Percentiles rank a stretch among this genome's conserved stretches.
Conservation (phyloP, 2,113 vertebrate species). For the Hippoglossus stenolepis region DNA sequence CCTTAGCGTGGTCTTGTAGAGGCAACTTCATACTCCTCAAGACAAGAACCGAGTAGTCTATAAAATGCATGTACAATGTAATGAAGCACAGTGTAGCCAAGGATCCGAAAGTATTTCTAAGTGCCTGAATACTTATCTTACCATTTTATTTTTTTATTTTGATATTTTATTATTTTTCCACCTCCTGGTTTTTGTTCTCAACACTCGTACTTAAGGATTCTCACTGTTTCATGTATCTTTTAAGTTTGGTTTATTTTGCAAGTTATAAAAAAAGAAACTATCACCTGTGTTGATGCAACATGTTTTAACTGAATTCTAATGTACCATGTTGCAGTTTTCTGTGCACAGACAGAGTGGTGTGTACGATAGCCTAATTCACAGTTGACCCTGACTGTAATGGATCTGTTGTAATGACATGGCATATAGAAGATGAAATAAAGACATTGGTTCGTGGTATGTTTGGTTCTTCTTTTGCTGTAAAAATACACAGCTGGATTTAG, state of each 20-base stretch:
- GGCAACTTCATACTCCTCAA: conserved; percentile 58
- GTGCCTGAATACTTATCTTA: conserved; percentile 82
- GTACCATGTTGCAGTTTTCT: conserved; percentile 55
- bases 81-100: conserved; percentile 83
- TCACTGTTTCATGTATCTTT: conserved; percentile 31
- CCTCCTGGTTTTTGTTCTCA: conserved; percentile 22
- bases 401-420: conserved; percentile 77
- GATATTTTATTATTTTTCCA: conserved; percentile 31
- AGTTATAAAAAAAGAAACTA: conserved; percentile 23
- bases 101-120: conserved; percentile 81
- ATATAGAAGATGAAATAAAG: conserved; percentile 79
- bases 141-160: conserved; percentile 42
- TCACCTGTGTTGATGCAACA: conserved; percentile 45
- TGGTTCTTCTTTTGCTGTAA: conserved; percentile 7
- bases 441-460: conserved; percentile 15
- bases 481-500: background rate
- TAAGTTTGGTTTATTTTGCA: conserved; percentile 42
- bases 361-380: conserved; percentile 51
- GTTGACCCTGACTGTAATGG: conserved; percentile 58
- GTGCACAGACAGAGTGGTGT: conserved; percentile 40
- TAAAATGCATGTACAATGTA: conserved; percentile 67
- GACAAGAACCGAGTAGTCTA: conserved; percentile 51
- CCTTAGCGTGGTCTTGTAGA: conserved; percentile 68
- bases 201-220: background rate
- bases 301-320: conserved; percentile 38